Conservation (phyloP, 2,888 invertebrate genomes). For the Agonopterix arenella region DNA sequence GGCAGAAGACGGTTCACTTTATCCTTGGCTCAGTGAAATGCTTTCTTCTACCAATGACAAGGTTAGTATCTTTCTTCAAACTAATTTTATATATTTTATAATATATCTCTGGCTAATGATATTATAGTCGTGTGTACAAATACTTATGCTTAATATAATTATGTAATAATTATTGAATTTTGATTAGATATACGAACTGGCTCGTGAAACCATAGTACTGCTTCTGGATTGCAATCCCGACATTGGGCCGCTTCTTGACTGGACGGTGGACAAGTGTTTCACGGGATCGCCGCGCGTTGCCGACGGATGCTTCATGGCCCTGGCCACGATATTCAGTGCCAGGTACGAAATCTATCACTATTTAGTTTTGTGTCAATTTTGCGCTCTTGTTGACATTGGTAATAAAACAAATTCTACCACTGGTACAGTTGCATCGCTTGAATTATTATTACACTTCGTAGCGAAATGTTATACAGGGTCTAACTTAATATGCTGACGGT, state of each 20-base stretch:
- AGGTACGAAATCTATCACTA: slow-evolving; percentile 70
- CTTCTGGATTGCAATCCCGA: slow-evolving; percentile 97
- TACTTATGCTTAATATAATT: too few relatives aligned
- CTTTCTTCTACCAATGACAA: slow-evolving; percentile 92
- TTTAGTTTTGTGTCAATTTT: too few relatives aligned
- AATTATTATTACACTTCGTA: too few relatives aligned
- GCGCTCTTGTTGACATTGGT: too few relatives aligned
- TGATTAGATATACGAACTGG: slow-evolving; percentile 89
- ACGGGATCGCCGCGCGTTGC: slow-evolving; percentile 94
- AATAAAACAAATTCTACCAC: too few relatives aligned
- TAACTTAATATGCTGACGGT: too few relatives aligned
- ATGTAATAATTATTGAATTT: background rate
- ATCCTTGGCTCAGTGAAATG: slow-evolving; percentile 95
- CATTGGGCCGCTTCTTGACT: slow-evolving; percentile 93
- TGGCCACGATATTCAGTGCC: slow-evolving; percentile 97
- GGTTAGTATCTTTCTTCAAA: slow-evolving; percentile 37
- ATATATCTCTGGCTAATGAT: too few relatives aligned
- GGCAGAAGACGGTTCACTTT: slow-evolving; percentile 94
- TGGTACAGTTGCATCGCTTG: too few relatives aligned
- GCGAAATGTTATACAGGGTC: too few relatives aligned
- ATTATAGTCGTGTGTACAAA: too few relatives aligned
- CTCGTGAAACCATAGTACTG: slow-evolving; percentile 94
- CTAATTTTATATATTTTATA: too few relatives aligned
- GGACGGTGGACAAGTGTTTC: slow-evolving; percentile 98
- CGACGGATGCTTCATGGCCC: slow-evolving; percentile 96